Base-by-base conservation (phyloP, 2,797 vertebrate genomes). In the Threskiornis aethiopicus region DNA sequence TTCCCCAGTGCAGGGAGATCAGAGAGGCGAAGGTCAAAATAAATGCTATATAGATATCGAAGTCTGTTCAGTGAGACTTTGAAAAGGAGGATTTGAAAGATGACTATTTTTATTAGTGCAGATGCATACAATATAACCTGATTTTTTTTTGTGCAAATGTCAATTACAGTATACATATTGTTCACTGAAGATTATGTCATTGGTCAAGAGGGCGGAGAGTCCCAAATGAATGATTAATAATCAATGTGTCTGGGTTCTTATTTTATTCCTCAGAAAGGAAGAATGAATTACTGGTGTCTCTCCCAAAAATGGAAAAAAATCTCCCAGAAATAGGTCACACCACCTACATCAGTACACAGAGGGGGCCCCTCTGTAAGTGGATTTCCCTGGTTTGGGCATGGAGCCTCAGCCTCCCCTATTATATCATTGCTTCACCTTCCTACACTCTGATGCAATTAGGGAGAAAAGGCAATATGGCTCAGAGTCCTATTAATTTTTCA, bases 141-240 rank as follows among this genome's bases (percentile, higher is more conserved):
- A 97, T 97, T 96, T 97, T 96, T 90, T 95, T 93, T 55, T 81
- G 95, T 96, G 96, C 93, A 98, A 97, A 97, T 98, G 98, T 98
- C 98, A 98, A 95, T 98, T 97, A 96, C 82, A 94, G 92, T 97
- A 85, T 94, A 98, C 96, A 92, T 98, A 97, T 97, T 94, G 93
- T 91, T 95, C 91, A 96, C 69, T 76, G 89, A 94, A 94, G 95
- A 98, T 97, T 97, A 91, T 97, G 91, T 97, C 97, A 97, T 95
- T 98, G 97, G 96, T 97, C 95, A 97, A 97, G 92, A 96, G 93
- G 95, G 90, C 95, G 97, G 93, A 97, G 94, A 96, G 97, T 93
- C 79, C 80, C 91, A 97, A 76, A 97, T 96, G 96, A 97, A 97
- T 98, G 97, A 98, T 98, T 98, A 98, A 97, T 98, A 98, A 98